A percentile compares a stretch with the other conserved stretches of the same genome.
phyloP scores from a whole-genome alignment of 2,888 invertebrate species.

The Perizoma affinitatum region DNA sequence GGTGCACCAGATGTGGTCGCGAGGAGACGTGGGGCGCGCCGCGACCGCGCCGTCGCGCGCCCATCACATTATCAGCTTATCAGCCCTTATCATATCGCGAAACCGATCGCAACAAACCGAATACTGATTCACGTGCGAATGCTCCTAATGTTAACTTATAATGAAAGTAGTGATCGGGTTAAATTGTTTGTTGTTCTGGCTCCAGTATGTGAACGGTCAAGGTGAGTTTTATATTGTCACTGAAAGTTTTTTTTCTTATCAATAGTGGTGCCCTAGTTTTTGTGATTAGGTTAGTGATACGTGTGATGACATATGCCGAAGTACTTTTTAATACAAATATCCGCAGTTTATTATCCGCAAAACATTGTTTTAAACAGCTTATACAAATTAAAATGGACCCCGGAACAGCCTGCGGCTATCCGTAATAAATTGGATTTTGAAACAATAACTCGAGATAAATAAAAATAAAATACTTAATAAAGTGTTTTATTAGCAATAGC shows the following conservation, averaged over 20 bases:
- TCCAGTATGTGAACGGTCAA: conserved; percentile 64
- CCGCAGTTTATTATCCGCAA: too few species aligned
- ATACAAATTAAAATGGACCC: too few species aligned
- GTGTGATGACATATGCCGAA: not conserved
- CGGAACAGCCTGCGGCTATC: too few species aligned
- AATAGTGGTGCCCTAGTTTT: conserved; percentile 24
- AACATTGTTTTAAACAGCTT: too few species aligned
- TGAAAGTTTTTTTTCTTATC: conserved; percentile 35
- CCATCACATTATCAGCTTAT: conserved; percentile 68
- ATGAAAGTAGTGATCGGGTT: conserved; percentile 54
- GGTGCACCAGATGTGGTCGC: conserved; percentile 67
- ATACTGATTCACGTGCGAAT: conserved; percentile 58
- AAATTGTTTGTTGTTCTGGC: conserved; percentile 56
- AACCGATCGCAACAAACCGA: conserved; percentile 64
- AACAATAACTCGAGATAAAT: too few species aligned
- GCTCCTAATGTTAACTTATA: conserved; percentile 63
- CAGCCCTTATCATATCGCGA: conserved; percentile 80
- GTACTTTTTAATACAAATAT: too few species aligned
- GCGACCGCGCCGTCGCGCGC: conserved; percentile 53
- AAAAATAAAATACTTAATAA: too few species aligned
- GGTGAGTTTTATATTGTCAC: conserved; percentile 55
- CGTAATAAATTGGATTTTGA: too few species aligned
- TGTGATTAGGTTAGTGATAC: conserved; percentile 24
- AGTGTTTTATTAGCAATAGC: too few species aligned
- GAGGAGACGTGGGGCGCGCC: conserved; percentile 62